Base-by-base conservation (phyloP, 37 sponge, comb jelly and placozoan species). In the Dysidea cf. avara region DNA sequence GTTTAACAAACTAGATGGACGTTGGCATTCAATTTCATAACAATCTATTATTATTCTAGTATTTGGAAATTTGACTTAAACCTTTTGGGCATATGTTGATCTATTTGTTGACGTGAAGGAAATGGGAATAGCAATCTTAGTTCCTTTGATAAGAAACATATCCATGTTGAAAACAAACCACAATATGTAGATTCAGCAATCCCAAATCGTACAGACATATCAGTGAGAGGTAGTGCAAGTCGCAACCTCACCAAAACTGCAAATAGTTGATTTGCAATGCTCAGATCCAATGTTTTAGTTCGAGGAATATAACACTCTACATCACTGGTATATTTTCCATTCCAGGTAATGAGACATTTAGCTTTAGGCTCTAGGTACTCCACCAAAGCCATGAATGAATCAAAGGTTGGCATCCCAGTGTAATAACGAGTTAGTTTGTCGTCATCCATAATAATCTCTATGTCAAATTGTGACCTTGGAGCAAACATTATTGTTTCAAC, bases 351-450 rank as follows among this genome's bases (percentile, higher is more conserved):
- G 61, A 78, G 43, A 2, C 50, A 28, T 30, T 1, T 32, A 36
- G 79, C 79, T 57, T 78, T 78, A 26, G 79, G 79, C 30, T 67
- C 60, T 26, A 78, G 46, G 34, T 68, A 78, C 13, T 68, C 61
- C 52, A 68, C 60, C 16, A 78, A 67, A 22, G 78, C 33, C 29
- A 26, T 35, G 54, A 66, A 67, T 13, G 59, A 28, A 39, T 33
- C 17, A 3, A 46, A 78, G 18, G 43, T 68, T 3, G 79, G 69
- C 29, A 78, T 47, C 7, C 78, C 69, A 68, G 79, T 78, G 61
- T 78, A 68, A 56, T 69, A 78, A 31, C 79, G 65, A 17, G 79
- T 78, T 61, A 58, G 43, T 2, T 64, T 22, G 35, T 76, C 77
- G 31, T 64, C 25, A 7, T 64, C 25, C n/a, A 9, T 9, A 13